Conservation (phyloP, 1,140 invertebrate genomes). For the Neodiprion fabricii region DNA sequence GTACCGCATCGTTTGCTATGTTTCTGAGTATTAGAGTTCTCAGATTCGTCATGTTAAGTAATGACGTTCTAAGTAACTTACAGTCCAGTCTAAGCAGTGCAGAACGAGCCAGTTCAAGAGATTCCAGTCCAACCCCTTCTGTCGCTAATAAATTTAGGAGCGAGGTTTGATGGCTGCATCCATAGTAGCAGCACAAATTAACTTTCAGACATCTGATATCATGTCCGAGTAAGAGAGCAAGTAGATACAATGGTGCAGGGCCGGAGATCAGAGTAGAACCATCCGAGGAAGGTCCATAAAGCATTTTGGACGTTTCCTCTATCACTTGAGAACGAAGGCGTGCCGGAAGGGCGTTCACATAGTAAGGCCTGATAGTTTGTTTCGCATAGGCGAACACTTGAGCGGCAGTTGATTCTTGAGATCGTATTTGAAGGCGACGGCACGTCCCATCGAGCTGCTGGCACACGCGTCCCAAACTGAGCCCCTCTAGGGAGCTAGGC, state of each 20-base stretch:
- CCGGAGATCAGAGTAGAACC: slow-evolving; percentile 52
- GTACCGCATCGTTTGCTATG: slow-evolving; percentile 57
- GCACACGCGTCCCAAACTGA: slow-evolving; percentile 57
- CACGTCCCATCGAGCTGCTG: slow-evolving; percentile 57
- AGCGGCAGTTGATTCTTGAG: slow-evolving; percentile 56
- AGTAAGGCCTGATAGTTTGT: slow-evolving; percentile 57
- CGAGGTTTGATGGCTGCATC: slow-evolving; percentile 61
- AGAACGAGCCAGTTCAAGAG: slow-evolving; percentile 55
- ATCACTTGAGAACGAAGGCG: slow-evolving; percentile 53
- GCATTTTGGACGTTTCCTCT: slow-evolving; percentile 51
- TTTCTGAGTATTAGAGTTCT: slow-evolving; percentile 55
- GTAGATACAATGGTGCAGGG: slow-evolving; percentile 56
- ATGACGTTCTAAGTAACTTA: slow-evolving; percentile 52
- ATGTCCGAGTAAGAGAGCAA: slow-evolving; percentile 55
- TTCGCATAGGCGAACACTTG: slow-evolving; percentile 53
- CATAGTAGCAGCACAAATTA: slow-evolving; percentile 63
- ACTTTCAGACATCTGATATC: slow-evolving; percentile 58
- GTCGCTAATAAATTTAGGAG: slow-evolving; percentile 53
- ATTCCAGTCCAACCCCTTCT: slow-evolving; percentile 56
- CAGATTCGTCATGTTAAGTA: slow-evolving; percentile 54
- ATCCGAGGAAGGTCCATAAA: slow-evolving; percentile 50
- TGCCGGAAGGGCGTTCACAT: slow-evolving; percentile 53
- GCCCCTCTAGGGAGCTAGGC: slow-evolving; percentile 53
- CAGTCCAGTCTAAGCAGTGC: slow-evolving; percentile 58
- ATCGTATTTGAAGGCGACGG: slow-evolving; percentile 54